Evolutionary conservation across 2,113 vertebrate species (phyloP).

Genomic region (Hippocampus guttulatus): DNA sequence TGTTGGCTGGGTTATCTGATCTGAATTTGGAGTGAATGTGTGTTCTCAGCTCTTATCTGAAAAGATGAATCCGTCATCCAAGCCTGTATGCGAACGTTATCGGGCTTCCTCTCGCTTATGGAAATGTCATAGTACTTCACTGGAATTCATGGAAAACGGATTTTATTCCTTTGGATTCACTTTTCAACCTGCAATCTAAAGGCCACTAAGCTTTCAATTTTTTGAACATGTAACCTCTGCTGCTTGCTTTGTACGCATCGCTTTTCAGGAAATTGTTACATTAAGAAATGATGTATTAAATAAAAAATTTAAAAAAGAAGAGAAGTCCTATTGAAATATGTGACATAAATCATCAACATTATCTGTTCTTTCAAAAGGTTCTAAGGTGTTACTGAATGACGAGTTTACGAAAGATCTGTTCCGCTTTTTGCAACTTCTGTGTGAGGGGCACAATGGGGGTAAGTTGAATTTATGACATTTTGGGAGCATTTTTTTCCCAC

Average conservation of each 20-base stretch:
- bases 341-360: slow-evolving; percentile 6
- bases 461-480: slow-evolving; percentile 41
- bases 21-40: slow-evolving; percentile 16
- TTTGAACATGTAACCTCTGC: slow-evolving; percentile 52
- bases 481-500: background rate
- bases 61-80: slow-evolving; percentile 9
- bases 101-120: slow-evolving; percentile 61
- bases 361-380: slow-evolving; percentile 79
- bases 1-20: slow-evolving; percentile 18
- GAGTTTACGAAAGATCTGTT: slow-evolving; percentile 97
- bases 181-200: slow-evolving; percentile 66
- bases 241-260: slow-evolving; percentile 61
- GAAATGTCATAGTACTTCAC: slow-evolving; percentile 61
- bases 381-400: slow-evolving; percentile 95
- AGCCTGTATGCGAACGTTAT: slow-evolving; percentile 71
- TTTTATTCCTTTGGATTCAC: slow-evolving; percentile 64
- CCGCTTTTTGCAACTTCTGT: slow-evolving; percentile 95
- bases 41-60: slow-evolving; percentile 23
- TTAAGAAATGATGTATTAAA: background rate
- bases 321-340: background rate
- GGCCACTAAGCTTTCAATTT: slow-evolving; percentile 43
- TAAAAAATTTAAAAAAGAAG: background rate
- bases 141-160: slow-evolving; percentile 41
- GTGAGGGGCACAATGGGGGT: slow-evolving; percentile 98
- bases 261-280: slow-evolving; percentile 34